A percentile compares a stretch with the other conserved stretches of the same genome.
These are phyloP conservation scores for Apodemia zela DNA, from an alignment of 2,888 invertebrate species.

Conservation along the genomic window DNA sequence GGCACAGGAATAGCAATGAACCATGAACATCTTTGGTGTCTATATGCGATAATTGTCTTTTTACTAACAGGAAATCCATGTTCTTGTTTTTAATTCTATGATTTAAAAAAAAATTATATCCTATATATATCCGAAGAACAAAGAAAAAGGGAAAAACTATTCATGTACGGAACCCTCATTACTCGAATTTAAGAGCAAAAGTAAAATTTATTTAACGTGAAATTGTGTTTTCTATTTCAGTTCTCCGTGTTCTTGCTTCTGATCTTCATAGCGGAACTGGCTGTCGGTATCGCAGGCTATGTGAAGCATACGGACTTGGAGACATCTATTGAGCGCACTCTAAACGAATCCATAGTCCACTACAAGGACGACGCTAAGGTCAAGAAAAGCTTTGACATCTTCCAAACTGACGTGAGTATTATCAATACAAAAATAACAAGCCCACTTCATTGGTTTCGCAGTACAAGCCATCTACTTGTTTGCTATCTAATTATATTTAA, in stretches of 20 bases:
- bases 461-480: too few species aligned
- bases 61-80: too few species aligned
- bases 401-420: conserved; percentile 90
- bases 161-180: too few species aligned
- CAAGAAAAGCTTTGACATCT: conserved; percentile 88
- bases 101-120: too few species aligned
- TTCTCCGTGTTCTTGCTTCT: conserved; percentile 88
- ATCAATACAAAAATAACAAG: neutral
- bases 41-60: too few species aligned
- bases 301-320: conserved; percentile 86
- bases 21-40: too few species aligned
- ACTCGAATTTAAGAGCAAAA: neutral
- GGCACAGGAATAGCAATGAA: too few species aligned
- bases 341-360: conserved; percentile 86
- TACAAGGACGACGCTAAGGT: conserved; percentile 83
- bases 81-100: too few species aligned
- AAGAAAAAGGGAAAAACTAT: too few species aligned
- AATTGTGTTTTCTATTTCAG: conserved; percentile 52
- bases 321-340: conserved; percentile 82
- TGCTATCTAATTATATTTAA: too few species aligned
- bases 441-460: too few species aligned
- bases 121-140: too few species aligned
- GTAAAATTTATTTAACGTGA: neutral
- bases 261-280: conserved; percentile 91
- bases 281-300: conserved; percentile 91